Base-by-base conservation (phyloP, 2,888 invertebrate species). In the Minunthozetes semirufus region DNA sequence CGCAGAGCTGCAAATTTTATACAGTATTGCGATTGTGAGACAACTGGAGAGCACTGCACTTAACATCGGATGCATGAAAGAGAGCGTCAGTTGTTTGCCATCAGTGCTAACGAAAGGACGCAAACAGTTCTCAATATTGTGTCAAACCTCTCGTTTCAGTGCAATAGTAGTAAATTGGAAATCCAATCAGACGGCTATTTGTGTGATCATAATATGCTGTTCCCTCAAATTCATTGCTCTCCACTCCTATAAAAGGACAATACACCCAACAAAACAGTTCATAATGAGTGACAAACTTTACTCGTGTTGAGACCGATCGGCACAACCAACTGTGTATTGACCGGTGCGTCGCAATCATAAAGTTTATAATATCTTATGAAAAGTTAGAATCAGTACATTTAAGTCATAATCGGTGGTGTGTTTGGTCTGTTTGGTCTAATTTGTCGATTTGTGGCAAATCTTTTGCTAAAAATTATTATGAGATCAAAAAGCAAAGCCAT, bases 401-500 rank as follows among this genome's bases (percentile, higher is more conserved):
- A 15, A 42, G 42, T 42, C 42, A 4, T 19, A 53, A 53, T 9
- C 13, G 6, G 53, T 53, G 42, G 42, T 42, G 42, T 42, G 8
- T 13, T 42, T 13, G 5, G 33, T 1, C 1, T 19, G 19, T 53
- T 53, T 17, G 13, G 22, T 5, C 19, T 56, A 9, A 56, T 56
- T 22, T 27, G 27, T 27, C 59, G 29, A 59, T 59, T 6, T 13
- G 27, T 27, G 11, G 13, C 63, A 38, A 33, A 59, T 59, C 59
- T 15, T 25, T n/a, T 15, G 19, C 56, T 56, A 63, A 19, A 33
- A 4, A 38, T 46, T 70, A 70, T 70, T 70, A 70, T 70, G 70
- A 70, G 70, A 70, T 70, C 70, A n/a, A 70, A 48, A 46, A 42
- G 70, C 46, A 70, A 70, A 46, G n/a, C n/a, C n/a, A 70, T 70